Evolutionary conservation across 2,113 vertebrate species (phyloP), one percentile per base, ranked within the genome.

Genomic region (Pseudorectes ferrugineus): DNA sequence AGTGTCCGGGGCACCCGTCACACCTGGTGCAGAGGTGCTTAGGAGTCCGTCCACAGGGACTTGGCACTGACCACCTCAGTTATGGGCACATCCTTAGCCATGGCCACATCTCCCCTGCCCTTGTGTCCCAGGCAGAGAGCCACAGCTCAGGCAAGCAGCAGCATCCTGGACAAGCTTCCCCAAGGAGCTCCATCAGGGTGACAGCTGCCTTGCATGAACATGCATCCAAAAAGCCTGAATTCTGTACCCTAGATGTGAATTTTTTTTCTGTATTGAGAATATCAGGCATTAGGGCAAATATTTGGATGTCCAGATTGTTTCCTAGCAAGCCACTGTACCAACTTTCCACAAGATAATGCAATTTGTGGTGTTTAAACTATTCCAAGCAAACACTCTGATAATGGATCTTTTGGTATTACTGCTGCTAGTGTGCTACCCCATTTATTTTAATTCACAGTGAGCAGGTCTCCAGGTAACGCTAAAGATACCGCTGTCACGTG

Each of bases 41-140:
- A 3, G 14, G 16, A 24, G n/a, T 26, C 28, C 10, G 0, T 22
- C 28, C 65, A 12, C 1, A 3, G 42, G 17, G 46, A 1, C 28
- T 21, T 16, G 55, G 49, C 73, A 63, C 36, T 38, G 49, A 35
- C 14, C 45, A 22, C 35, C 57, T n/a, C 21, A 5, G 5, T 6
- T 11, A 6, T 0, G 1, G 20, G 21, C 6, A 1, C 29, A 21
- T 20, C 45, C n/a, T 42, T 7, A 24, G 48, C 63, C 59, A 15
- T 0, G 0, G 12, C 25, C 31, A 20, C 31, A 11, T 25, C 29
- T 81, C 22, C 25, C 12, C 43, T 11, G 28, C 63, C n/a, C 16
- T 7, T 3, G 21, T 2, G 2, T 43, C 31, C 58, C 28, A 22
- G 18, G 29, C 70, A 21, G 70, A 40, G 42, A 66, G 10, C 11